phyloP scores from a whole-genome alignment of 2,113 vertebrate genomes.

The Aleadryas rufinucha region DNA sequence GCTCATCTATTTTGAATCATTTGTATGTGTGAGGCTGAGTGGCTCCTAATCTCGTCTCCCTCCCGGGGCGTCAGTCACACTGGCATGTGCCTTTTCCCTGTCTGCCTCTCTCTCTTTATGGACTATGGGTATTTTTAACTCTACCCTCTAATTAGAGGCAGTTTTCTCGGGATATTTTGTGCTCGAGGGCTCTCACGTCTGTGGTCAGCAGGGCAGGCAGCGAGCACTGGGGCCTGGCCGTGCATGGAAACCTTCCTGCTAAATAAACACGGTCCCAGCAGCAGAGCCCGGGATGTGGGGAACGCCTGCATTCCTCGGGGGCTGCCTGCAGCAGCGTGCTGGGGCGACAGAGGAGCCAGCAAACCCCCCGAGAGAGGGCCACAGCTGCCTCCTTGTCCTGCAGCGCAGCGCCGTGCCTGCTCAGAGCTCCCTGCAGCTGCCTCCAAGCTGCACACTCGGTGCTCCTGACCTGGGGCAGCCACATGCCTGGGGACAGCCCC shows the following conservation, averaged over 20 bases:
- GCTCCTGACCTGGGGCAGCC: background rate
- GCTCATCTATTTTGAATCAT: slow-evolving; percentile 37
- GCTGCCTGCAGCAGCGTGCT: background rate
- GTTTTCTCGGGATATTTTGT: slow-evolving; percentile 21
- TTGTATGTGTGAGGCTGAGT: background rate
- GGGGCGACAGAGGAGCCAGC: background rate
- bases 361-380: background rate
- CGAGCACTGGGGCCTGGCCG: background rate
- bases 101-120: slow-evolving; percentile 56
- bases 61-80: background rate
- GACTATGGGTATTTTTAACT: slow-evolving; percentile 59
- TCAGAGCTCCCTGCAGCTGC: background rate
- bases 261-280: background rate
- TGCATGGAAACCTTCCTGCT: background rate
- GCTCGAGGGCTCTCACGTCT: background rate
- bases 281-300: fast-evolving
- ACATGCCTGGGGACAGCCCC: background rate
- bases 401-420: background rate
- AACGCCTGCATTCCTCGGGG: background rate
- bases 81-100: slow-evolving; percentile 52
- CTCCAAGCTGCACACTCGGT: background rate
- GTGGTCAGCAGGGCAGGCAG: background rate
- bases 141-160: slow-evolving; percentile 58
- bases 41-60: slow-evolving; percentile 43
- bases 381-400: background rate